Base-by-base conservation (phyloP, 92 coral and sea anemone genomes). In the Galaxea fascicularis region DNA sequence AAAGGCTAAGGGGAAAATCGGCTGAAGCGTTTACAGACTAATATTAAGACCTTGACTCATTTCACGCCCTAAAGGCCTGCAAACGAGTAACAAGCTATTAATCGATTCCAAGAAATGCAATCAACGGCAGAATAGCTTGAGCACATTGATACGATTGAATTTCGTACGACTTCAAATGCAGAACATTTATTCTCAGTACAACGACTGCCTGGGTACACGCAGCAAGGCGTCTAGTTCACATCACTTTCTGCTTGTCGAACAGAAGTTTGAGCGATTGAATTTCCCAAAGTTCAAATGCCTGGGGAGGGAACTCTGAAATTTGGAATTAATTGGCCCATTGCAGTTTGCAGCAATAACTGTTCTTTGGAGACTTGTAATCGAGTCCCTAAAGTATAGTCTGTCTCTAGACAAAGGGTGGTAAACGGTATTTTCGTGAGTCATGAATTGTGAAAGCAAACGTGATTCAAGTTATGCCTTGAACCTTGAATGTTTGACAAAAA, bases 281-380 rank as follows among this genome's bases (percentile, higher is more conserved):
- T 59, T 59, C 65, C 65, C 11, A 59, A 59, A 59, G 65, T 59
- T 59, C 65, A 59, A 59, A 59, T 59, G 65, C 65, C 65, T 59
- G 13, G n/a, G 65, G 65, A 59, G 65, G 65, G 65, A 59, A 59
- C 18, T 59, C 18, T 59, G 65, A 59, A 59, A n/a, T 59, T 59
- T 59, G 18, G 25, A 59, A 1, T 59, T 59, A 59, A 59, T 59
- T 59, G 65, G 65, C 65, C n/a, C 25, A 59, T 59, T 59, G 10
- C 3, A 59, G 65, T 59, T 59, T 59, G 3, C 65, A 59, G 65
- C 65, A 59, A 59, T 21, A 59, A 59, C 65, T 6, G 65, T 59
- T 59, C 65, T 59, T 59, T 59, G 26, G 66, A 60, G 0, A 60
- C 66, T 60, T 60, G 66, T 60, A 21, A 60, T 60, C 3, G 20